Conservation (phyloP, 2,797 vertebrate species). For the Dendrocincla tyrannina region DNA sequence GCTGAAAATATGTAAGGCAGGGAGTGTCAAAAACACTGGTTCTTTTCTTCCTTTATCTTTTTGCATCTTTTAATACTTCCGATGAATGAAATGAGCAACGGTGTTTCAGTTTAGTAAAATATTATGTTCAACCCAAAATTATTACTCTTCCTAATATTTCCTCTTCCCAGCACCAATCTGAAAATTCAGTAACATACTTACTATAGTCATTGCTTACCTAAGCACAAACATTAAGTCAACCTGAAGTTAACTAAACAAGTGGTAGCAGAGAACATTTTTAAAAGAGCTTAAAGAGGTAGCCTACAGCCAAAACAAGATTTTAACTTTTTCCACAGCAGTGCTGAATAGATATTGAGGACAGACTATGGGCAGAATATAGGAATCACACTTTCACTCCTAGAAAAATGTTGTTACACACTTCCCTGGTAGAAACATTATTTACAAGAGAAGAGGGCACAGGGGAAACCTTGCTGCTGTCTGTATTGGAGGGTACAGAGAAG, state of each 20-base stretch:
- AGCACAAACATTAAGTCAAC: neutral
- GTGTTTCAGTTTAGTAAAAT: neutral
- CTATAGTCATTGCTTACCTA: neutral
- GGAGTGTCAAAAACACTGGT: neutral
- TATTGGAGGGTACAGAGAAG: neutral
- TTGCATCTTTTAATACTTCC: neutral
- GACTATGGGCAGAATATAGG: neutral
- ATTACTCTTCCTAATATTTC: neutral
- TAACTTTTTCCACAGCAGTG: neutral
- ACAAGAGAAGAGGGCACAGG: neutral
- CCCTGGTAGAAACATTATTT: neutral
- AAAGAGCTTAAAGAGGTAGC: neutral
- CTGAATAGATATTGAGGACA: neutral
- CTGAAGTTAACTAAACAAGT: neutral
- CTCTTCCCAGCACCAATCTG: neutral
- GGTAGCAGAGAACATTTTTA: neutral
- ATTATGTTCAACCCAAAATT: neutral
- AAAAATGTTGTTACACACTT: neutral
- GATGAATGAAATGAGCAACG: neutral
- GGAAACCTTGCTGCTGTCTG: neutral
- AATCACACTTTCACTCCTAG: neutral
- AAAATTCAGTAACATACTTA: neutral
- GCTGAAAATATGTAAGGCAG: neutral
- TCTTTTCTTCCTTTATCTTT: neutral
- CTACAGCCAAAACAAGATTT: neutral